Evolutionary conservation across 2,113 vertebrate genomes (phyloP).

Genomic region (Protomyctophum bolini): DNA sequence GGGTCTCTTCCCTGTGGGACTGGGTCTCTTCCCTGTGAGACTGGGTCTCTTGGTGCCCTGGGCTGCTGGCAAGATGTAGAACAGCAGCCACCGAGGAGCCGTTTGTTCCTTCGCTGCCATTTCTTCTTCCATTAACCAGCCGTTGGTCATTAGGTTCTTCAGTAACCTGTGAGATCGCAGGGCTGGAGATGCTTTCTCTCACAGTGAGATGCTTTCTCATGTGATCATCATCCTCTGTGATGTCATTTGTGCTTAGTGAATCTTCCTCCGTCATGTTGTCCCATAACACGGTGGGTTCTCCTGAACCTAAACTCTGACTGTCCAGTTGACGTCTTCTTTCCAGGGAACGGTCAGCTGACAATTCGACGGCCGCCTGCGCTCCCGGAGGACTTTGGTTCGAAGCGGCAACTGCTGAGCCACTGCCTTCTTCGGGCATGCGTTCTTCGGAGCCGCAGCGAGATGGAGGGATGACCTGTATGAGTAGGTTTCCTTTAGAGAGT

Average conservation of each 20-base stretch:
- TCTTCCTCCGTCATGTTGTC: constrained; percentile 47
- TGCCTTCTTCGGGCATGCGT: constrained; percentile 32
- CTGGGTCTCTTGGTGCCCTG: constrained; percentile 14
- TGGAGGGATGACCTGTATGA: constrained; percentile 54
- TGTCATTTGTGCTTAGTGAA: constrained; percentile 28
- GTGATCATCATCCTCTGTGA: constrained; percentile 5
- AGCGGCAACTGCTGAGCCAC: constrained; percentile 42
- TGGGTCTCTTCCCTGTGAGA: constrained; percentile 24
- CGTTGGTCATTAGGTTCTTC: constrained; percentile 4
- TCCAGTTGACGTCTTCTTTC: constrained; percentile 62
- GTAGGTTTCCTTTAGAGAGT: constrained; percentile 27
- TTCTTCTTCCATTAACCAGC: neutral
- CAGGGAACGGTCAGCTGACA: constrained; percentile 8
- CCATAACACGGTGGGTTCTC: constrained; percentile 47
- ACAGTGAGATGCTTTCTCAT: constrained; percentile 9
- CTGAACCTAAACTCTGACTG: constrained; percentile 15
- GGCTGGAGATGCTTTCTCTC: constrained; percentile 27
- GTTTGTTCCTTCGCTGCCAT: neutral
- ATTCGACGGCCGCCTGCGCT: constrained; percentile 57
- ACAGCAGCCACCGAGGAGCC: neutral
- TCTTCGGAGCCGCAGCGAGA: constrained; percentile 65
- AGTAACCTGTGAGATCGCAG: constrained; percentile 31
- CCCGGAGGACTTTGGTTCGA: constrained; percentile 56
- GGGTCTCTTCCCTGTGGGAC: constrained; percentile 10
- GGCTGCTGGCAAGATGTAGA: neutral